Percentiles rank a stretch among this genome's conserved stretches.
These are phyloP conservation scores for Lysiphlebus fabarum DNA, from an alignment of 1,140 invertebrate species.

Conservation along the genomic window DNA sequence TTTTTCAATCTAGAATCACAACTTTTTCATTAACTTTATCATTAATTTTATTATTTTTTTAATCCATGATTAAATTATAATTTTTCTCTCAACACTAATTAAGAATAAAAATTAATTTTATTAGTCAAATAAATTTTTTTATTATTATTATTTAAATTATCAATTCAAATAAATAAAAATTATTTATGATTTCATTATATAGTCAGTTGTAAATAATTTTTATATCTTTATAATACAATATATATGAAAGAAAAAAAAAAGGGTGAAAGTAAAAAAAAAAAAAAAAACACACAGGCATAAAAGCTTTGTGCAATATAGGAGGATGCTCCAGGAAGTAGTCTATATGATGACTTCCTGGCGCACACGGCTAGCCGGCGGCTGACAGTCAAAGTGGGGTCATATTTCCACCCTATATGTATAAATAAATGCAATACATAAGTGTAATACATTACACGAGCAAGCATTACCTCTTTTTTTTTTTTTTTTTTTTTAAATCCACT, in stretches of 20 bases:
- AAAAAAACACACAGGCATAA: neutral
- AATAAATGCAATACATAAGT: conserved; percentile 11
- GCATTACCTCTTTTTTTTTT: conserved; percentile 9
- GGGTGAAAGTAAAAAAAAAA: conserved; percentile 16
- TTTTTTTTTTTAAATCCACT: conserved; percentile 1
- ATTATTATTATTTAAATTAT: neutral
- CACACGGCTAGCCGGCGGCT: conserved; percentile 18
- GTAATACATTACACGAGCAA: conserved; percentile 17
- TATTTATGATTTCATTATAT: conserved; percentile 1
- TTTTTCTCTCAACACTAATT: too few species aligned
- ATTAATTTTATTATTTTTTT: too few species aligned
- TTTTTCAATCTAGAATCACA: too few species aligned
- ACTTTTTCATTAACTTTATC: too few species aligned
- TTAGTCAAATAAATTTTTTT: neutral
- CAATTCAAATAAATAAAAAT: too few species aligned
- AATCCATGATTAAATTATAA: too few species aligned
- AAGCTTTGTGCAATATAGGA: conserved; percentile 6
- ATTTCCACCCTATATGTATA: conserved; percentile 23
- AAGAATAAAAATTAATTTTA: too few species aligned
- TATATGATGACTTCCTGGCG: conserved; percentile 31
- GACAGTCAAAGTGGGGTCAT: conserved; percentile 21
- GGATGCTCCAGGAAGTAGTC: conserved; percentile 31
- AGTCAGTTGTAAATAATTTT: conserved; percentile 14
- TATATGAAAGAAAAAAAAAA: conserved; percentile 14
- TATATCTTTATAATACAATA: conserved; percentile 10